Percentiles rank a stretch among this genome's conserved stretches.
These are phyloP conservation scores for Ancistrus triradiatus DNA, from an alignment of 2,113 vertebrate species.

Conservation along the genomic window DNA sequence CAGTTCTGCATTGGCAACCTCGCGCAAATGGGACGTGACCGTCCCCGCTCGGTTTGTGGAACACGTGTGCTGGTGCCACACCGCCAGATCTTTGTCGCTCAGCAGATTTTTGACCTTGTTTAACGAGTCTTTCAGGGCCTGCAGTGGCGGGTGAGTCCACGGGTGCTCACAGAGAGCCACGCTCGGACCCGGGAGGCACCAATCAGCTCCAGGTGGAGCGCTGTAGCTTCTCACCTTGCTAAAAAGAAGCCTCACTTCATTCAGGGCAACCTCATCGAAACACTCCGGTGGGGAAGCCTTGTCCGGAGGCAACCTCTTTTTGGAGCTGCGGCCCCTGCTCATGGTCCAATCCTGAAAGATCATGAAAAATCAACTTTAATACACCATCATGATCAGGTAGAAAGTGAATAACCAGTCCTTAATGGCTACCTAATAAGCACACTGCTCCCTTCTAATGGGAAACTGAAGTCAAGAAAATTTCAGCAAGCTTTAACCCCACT, in stretches of 20 bases:
- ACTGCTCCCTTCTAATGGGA: too few relatives aligned
- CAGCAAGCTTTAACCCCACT: too few relatives aligned
- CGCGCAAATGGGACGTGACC: conserved; percentile 77
- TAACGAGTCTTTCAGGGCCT: conserved; percentile 78
- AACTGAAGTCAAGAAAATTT: too few relatives aligned
- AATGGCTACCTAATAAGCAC: too few relatives aligned
- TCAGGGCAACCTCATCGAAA: conserved; percentile 62
- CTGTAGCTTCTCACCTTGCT: conserved; percentile 73
- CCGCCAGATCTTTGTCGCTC: conserved; percentile 86
- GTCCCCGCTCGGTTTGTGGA: conserved; percentile 89
- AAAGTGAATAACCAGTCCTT: too few relatives aligned
- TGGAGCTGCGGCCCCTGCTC: conserved; percentile 64
- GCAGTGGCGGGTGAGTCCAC: conserved; percentile 63
- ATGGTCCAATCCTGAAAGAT: conserved; percentile 62
- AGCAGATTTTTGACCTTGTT: conserved; percentile 88
- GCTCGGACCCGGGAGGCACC: conserved; percentile 75
- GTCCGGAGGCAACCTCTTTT: conserved; percentile 58
- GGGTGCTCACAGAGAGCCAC: conserved; percentile 63
- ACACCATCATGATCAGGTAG: too few relatives aligned
- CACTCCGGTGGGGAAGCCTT: conserved; percentile 47
- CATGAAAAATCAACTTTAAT: background rate
- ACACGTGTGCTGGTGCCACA: conserved; percentile 93
- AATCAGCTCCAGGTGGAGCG: conserved; percentile 69
- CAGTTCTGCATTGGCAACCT: conserved; percentile 80
- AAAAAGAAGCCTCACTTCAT: conserved; percentile 77